phyloP scores from a whole-genome alignment of 2,888 invertebrate species.

The Theodoxus fluviatilis region DNA sequence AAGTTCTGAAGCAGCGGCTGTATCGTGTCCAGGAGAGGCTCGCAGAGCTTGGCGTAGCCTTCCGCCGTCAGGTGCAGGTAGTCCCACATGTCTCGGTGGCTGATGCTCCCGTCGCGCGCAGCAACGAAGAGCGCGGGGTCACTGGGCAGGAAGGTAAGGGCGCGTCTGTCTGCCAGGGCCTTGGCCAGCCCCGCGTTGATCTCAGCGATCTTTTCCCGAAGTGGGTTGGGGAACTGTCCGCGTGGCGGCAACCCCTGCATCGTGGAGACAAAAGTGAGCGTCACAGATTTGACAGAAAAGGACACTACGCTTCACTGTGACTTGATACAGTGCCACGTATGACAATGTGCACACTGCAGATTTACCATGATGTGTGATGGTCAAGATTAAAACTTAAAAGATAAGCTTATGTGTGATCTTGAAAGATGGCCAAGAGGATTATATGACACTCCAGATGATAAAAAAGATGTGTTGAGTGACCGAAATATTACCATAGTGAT shows the following conservation, averaged over 20 bases:
- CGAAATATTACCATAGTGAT: too few relatives aligned
- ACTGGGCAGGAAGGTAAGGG: slow-evolving; percentile 80
- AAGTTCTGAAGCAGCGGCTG: slow-evolving; percentile 53
- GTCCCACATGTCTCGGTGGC: slow-evolving; percentile 90
- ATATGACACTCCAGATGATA: too few relatives aligned
- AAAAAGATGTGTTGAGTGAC: too few relatives aligned
- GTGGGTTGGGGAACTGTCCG: slow-evolving; percentile 82
- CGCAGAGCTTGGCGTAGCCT: slow-evolving; percentile 77
- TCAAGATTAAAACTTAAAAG: not conserved
- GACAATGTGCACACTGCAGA: not conserved
- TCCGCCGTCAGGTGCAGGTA: slow-evolving; percentile 86
- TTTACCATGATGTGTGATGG: not conserved
- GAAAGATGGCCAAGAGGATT: not conserved
- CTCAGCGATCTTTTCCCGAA: slow-evolving; percentile 79
- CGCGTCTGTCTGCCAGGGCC: slow-evolving; percentile 69
- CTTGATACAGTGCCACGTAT: too few relatives aligned
- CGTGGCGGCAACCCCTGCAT: slow-evolving; percentile 86
- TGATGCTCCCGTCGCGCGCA: slow-evolving; percentile 73
- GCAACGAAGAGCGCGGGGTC: slow-evolving; percentile 73
- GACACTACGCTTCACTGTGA: not conserved
- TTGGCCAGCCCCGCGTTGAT: slow-evolving; percentile 79
- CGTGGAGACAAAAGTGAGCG: too few relatives aligned
- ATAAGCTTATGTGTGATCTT: not conserved
- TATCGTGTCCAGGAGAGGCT: slow-evolving; percentile 61
- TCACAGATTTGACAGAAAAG: too few relatives aligned